These are phyloP conservation scores for Echinometra lucunter DNA, from an alignment of 53 echinoderm and acorn worm species.

Conservation along the genomic window DNA sequence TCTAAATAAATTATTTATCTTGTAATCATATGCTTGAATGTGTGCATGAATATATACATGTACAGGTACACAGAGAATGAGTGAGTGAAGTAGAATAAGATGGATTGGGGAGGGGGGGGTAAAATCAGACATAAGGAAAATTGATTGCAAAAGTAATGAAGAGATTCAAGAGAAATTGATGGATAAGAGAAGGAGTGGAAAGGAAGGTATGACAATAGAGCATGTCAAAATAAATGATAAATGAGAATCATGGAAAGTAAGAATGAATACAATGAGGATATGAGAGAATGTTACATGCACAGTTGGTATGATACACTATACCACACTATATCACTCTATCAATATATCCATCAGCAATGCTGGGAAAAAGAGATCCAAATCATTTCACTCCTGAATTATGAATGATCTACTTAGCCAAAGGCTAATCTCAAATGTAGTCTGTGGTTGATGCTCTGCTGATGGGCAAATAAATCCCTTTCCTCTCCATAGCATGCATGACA, in stretches of 20 bases:
- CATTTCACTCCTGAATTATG: slow-evolving; percentile 33
- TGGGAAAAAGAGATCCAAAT: slow-evolving; percentile 26
- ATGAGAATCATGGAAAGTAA: not conserved
- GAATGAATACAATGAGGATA: not conserved
- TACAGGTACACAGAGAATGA: not conserved
- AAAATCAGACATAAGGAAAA: not conserved
- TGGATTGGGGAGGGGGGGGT: not conserved
- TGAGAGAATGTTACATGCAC: not conserved
- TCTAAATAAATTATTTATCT: not conserved
- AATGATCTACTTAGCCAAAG: slow-evolving; percentile 37
- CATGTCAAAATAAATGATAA: not conserved
- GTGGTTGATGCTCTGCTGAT: not conserved
- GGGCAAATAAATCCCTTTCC: not conserved
- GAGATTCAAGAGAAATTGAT: not conserved
- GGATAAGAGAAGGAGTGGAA: not conserved
- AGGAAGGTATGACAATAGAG: not conserved
- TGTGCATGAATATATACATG: not conserved
- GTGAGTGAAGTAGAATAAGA: not conserved
- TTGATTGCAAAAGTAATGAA: not conserved
- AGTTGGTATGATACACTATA: not conserved
- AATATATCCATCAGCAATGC: not conserved
- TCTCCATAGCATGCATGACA: not conserved
- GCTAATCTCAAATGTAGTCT: not conserved
- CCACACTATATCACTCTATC: not conserved
- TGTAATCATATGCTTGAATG: not conserved